Conservation (phyloP, 2,888 invertebrate genomes). For the Magallana nippona region DNA sequence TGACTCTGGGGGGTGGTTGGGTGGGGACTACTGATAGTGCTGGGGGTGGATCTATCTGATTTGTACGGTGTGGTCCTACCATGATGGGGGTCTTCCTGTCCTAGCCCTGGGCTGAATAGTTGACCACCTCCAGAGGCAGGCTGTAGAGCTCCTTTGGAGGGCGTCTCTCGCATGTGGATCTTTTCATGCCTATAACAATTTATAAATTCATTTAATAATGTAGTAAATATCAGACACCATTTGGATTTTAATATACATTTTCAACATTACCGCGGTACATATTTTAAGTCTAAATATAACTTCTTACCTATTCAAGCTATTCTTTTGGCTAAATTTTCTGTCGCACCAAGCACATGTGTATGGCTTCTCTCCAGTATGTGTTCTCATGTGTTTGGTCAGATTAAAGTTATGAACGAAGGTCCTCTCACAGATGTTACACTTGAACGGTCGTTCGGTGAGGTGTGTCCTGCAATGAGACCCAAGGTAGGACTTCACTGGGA, state of each 20-base stretch:
- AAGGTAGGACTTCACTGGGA: conserved; percentile 39
- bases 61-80: background rate
- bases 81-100: background rate
- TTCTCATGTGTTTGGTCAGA: conserved; percentile 39
- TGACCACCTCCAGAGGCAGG: background rate
- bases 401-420: conserved; percentile 38
- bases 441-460: conserved; percentile 35
- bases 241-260: too few species aligned
- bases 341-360: conserved; percentile 38
- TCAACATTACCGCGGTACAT: too few species aligned
- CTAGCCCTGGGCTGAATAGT: background rate
- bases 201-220: background rate
- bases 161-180: conserved; percentile 7
- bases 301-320: conserved; percentile 31
- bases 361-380: conserved; percentile 38
- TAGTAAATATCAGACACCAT: too few species aligned
- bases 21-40: background rate
- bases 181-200: background rate
- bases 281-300: background rate
- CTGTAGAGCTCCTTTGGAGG: background rate
- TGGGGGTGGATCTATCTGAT: conserved; percentile 16
- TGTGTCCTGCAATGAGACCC: conserved; percentile 35
- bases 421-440: conserved; percentile 26
- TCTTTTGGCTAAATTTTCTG: conserved; percentile 38
- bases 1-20: background rate